A percentile compares a stretch with the other conserved stretches of the same genome.
phyloP scores from a whole-genome alignment of 1,140 invertebrate species.

The Saxidomus purpurata region DNA sequence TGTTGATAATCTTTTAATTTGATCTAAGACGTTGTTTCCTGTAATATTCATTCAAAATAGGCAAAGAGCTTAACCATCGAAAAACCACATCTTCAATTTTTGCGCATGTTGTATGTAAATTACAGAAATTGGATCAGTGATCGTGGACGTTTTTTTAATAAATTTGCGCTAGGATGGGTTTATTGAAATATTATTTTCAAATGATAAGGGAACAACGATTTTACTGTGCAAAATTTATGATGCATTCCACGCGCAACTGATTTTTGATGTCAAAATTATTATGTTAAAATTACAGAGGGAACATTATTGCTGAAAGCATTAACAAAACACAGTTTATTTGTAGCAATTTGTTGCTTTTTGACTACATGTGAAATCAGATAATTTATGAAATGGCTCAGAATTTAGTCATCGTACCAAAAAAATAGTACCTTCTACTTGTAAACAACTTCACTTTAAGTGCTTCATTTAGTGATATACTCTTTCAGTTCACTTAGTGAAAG shows the following conservation, averaged over 20 bases:
- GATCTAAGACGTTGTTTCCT: no score
- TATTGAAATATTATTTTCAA: constrained; percentile 35
- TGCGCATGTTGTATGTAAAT: not conserved
- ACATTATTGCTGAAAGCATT: not conserved
- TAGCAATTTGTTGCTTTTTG: not conserved
- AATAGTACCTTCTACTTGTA: no score
- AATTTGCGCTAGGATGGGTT: constrained; percentile 7
- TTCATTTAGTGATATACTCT: no score
- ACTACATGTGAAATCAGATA: not conserved
- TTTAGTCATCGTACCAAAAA: no score
- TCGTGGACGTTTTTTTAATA: not conserved
- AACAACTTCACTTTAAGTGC: no score
- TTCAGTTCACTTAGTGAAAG: no score
- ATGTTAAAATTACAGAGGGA: not conserved
- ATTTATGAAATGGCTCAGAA: not conserved
- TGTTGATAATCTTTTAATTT: no score
- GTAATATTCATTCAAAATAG: no score
- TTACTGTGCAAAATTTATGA: constrained; percentile 40
- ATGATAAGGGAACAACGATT: constrained; percentile 17
- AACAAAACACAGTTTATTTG: not conserved
- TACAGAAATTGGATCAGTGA: not conserved
- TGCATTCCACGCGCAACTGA: constrained; percentile 22
- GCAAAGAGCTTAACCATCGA: no score
- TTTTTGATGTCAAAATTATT: constrained; percentile 28
- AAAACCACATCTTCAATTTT: no score